phyloP scores from a whole-genome alignment of 1,140 invertebrate species.

The Euwallacea fornicatus region DNA sequence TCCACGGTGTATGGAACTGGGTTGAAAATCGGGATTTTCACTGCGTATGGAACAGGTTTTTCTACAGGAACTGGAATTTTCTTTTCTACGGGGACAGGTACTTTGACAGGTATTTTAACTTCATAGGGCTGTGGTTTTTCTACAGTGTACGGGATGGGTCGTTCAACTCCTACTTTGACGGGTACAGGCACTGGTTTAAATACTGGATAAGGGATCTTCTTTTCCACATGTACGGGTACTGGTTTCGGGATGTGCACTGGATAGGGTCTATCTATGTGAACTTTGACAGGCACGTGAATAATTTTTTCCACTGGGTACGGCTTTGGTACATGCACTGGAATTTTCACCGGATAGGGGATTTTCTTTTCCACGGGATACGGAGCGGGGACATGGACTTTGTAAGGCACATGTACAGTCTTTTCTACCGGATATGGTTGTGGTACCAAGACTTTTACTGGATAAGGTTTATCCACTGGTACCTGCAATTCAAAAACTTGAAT shows the following conservation, averaged over 20 bases:
- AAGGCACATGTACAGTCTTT: slow-evolving; percentile 64
- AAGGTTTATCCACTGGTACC: slow-evolving; percentile 67
- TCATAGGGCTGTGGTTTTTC: slow-evolving; percentile 63
- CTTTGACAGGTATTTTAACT: slow-evolving; percentile 61
- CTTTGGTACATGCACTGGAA: slow-evolving; percentile 62
- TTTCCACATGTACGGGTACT: slow-evolving; percentile 52
- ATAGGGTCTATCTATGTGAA: slow-evolving; percentile 61
- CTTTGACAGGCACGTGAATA: slow-evolving; percentile 65
- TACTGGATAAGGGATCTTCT: slow-evolving; percentile 53
- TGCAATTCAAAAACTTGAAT: slow-evolving; percentile 56
- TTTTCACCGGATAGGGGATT: slow-evolving; percentile 63
- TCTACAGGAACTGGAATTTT: slow-evolving; percentile 63
- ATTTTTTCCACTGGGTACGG: slow-evolving; percentile 62
- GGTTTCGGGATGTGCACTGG: slow-evolving; percentile 58
- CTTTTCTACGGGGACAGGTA: slow-evolving; percentile 61
- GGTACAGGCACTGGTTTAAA: slow-evolving; percentile 60
- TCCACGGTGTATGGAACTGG: slow-evolving; percentile 66
- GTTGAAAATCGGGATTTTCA: slow-evolving; percentile 65
- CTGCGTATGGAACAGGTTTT: slow-evolving; percentile 66
- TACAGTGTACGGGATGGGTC: slow-evolving; percentile 64
- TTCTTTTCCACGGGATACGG: slow-evolving; percentile 68
- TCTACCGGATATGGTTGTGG: slow-evolving; percentile 70
- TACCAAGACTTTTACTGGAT: slow-evolving; percentile 66
- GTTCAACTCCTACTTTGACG: slow-evolving; percentile 58
- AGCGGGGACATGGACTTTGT: slow-evolving; percentile 64